Evolutionary conservation across 2,113 vertebrate genomes (phyloP).

Genomic region (Mixornis gularis): DNA sequence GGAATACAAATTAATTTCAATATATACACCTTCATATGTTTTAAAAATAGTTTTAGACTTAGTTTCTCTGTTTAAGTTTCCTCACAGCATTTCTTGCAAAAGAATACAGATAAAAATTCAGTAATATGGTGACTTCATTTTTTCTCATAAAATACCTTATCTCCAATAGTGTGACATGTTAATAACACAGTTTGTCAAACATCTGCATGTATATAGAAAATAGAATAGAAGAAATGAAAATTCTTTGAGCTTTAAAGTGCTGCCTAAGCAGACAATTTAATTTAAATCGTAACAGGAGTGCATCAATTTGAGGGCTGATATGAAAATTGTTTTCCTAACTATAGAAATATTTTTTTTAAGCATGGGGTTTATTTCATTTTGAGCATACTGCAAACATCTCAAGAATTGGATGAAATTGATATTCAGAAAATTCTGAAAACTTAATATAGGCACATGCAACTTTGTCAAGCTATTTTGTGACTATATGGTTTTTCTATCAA

Average conservation of each 20-base stretch:
- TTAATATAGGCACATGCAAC: background rate
- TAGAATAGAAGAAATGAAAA: background rate
- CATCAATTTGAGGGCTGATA: background rate
- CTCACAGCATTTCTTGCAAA: background rate
- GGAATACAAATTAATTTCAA: background rate
- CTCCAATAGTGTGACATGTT: background rate
- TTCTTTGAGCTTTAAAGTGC: background rate
- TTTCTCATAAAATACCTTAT: background rate
- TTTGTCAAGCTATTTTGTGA: background rate
- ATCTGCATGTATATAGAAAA: background rate
- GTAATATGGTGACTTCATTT: background rate
- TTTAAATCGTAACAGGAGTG: background rate
- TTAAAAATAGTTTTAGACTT: background rate
- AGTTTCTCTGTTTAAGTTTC: background rate
- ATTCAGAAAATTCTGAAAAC: background rate
- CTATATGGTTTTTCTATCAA: slow-evolving; percentile 18
- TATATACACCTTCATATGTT: background rate
- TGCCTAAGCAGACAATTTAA: background rate
- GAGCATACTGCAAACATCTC: background rate
- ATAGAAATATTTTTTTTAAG: background rate
- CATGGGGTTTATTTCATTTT: background rate
- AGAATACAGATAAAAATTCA: background rate
- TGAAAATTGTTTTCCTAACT: background rate
- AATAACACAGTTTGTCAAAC: background rate
- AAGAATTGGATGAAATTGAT: background rate